phyloP scores from a whole-genome alignment of 2,113 vertebrate species.

The Microcebus griseorufus region DNA sequence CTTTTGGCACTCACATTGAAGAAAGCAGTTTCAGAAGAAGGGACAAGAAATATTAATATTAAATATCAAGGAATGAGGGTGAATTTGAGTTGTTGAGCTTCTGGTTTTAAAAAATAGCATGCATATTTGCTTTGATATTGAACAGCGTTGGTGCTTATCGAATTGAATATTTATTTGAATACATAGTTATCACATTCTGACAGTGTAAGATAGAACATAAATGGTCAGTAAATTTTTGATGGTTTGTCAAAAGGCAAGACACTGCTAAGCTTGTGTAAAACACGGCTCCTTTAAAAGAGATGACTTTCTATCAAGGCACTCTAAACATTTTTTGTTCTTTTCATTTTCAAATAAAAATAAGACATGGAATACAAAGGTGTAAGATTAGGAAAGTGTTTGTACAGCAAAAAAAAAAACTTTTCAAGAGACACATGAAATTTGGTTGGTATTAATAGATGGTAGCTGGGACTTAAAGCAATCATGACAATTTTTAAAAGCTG shows the following conservation, averaged over 20 bases:
- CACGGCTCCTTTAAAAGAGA: background rate
- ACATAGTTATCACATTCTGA: background rate
- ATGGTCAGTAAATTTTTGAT: background rate
- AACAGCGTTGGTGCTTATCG: background rate
- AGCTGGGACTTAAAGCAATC: background rate
- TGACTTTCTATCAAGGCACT: background rate
- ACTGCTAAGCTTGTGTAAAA: background rate
- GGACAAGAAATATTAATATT: background rate
- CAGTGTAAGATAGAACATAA: background rate
- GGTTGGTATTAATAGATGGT: background rate
- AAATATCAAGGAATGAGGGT: background rate
- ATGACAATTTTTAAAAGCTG: background rate
- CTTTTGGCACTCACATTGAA: background rate
- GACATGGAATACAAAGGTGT: background rate
- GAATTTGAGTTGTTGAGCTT: background rate
- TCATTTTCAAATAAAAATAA: conserved; percentile 14
- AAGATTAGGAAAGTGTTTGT: background rate
- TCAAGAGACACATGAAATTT: background rate
- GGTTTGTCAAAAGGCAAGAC: background rate
- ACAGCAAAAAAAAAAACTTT: background rate
- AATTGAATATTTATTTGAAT: background rate
- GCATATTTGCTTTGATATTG: background rate
- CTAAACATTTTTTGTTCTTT: background rate
- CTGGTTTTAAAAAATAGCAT: background rate
- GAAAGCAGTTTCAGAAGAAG: background rate